Evolutionary conservation across 2,888 invertebrate genomes (phyloP), one percentile per base, ranked within the genome.

Genomic region (Scrobipalpa atriplicella): DNA sequence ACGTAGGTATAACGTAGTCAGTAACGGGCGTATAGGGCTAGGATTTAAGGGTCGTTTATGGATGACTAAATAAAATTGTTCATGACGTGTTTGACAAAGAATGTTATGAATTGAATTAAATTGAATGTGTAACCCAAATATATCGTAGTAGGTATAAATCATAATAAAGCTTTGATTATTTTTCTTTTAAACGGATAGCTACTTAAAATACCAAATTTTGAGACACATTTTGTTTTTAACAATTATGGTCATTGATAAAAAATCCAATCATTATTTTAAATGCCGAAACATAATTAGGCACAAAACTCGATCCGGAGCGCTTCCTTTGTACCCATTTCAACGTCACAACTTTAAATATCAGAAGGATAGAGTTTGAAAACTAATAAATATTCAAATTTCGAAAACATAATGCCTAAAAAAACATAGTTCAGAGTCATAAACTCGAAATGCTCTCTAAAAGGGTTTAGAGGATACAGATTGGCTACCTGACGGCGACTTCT

Each of bases 351-450:
- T 72, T 74, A 73, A 19, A 16, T 67, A 47, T 2, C n/a, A 13
- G 70, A 75, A 68, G 73, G 75, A 78, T 74, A 78, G 73, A 75
- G 73, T 77, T 77, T 84, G 81, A 84, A 78, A 81, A 77, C 75
- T 76, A 78, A 84, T 84, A 85, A 87, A 84, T 84, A 81, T 79
- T 83, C 70, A 80, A 84, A 84, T 82, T 77, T 70, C 73, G 76
- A 77, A 77, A n/a, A 13, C n/a, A 29, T 9, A 58, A 58, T 56
- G 21, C 54, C 73, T 69, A 72, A 75, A 76, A 74, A 73, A 78
- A 73, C 68, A 72, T 70, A 73, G 68, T 66, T 67, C 62, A 66
- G 66, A 66, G 68, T 21, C 69, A 66, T 72, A 73, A 75, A 68
- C 13, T 11, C 1, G 43, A 18, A 36, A 38, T 19, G 47, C 18